Evolutionary conservation across 2,797 vertebrate genomes (phyloP), one percentile per base, ranked within the genome.

Genomic region (Sebastiscus albofasciatus): DNA sequence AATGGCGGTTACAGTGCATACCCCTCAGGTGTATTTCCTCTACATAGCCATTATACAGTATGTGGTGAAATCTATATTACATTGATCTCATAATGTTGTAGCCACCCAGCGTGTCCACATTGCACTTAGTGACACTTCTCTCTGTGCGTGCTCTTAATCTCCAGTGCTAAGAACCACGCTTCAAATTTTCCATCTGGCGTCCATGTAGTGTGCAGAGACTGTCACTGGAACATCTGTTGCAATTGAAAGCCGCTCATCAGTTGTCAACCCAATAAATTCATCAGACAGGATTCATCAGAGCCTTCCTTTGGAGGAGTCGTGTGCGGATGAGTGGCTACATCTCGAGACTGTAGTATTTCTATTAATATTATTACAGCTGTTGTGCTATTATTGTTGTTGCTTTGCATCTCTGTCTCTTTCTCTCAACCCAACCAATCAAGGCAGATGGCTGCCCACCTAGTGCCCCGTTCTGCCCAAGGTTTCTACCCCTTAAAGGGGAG

Each of bases 201-300:
- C 64, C 46, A 20, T 73, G 69, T 49, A 67, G 62, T 80, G 65
- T 33, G 68, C 80, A 49, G 82, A 72, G 54, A 76, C 79, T 82
- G 85, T 84, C 83, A 80, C 75, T 26, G 33, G 80, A 91, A 87
- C 87, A 90, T 87, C 83, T 89, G 83, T 75, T 83, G 31, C 80
- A 71, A 68, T 61, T 78, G 27, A 80, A 79, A 80, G 81, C 82
- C 34, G 70, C 71, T 79, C 72, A 77, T 86, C 60, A 81, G 46
- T 67, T 84, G 83, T 87, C 87, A 81, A 4, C 62, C 14, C 77
- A 58, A 58, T 77, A 78, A 75, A 73, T 77, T 89, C 52, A 78
- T 82, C 71, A 83, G 59, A 67, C 55, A 33, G 39, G 46, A 67
- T 80, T 69, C 74, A 58, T 80, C 58, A 64, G 58, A 26, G 71